A percentile compares a stretch with the other conserved stretches of the same genome.
phyloP scores from a whole-genome alignment of 2,797 vertebrate genomes.

The Melanotaenia maccullochi region DNA sequence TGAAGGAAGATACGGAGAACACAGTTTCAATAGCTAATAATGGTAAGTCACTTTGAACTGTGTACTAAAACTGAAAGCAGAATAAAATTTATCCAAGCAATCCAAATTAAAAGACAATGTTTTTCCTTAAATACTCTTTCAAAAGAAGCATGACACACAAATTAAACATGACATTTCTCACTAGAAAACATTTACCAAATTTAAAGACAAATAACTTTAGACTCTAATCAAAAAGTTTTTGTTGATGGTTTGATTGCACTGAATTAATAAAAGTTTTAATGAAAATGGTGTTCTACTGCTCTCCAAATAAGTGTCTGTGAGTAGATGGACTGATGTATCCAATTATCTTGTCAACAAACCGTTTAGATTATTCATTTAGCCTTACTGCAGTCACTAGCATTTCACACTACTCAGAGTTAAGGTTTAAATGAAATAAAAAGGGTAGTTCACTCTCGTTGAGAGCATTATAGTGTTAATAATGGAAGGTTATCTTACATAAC shows the following conservation, averaged over 20 bases:
- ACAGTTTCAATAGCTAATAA: slow-evolving; percentile 14
- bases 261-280: background rate
- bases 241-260: background rate
- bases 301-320: background rate
- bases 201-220: background rate
- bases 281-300: background rate
- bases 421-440: slow-evolving; percentile 32
- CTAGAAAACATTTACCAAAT: background rate
- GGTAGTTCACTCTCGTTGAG: slow-evolving; percentile 30
- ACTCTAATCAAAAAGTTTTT: background rate
- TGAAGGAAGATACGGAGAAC: background rate
- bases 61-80: slow-evolving; percentile 1
- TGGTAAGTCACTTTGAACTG: slow-evolving; percentile 10
- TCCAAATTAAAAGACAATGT: too few species aligned
- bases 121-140: too few species aligned
- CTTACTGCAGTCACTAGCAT: slow-evolving; percentile 12
- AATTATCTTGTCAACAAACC: background rate
- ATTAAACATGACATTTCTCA: background rate
- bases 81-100: background rate
- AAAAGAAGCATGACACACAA: background rate
- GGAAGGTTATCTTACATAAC: slow-evolving; percentile 25
- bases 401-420: slow-evolving; percentile 23
- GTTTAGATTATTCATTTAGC: background rate
- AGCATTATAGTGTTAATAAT: slow-evolving; percentile 43
- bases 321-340: background rate